Conservation (phyloP, 2,888 invertebrate genomes). For the Chesias legatella region DNA sequence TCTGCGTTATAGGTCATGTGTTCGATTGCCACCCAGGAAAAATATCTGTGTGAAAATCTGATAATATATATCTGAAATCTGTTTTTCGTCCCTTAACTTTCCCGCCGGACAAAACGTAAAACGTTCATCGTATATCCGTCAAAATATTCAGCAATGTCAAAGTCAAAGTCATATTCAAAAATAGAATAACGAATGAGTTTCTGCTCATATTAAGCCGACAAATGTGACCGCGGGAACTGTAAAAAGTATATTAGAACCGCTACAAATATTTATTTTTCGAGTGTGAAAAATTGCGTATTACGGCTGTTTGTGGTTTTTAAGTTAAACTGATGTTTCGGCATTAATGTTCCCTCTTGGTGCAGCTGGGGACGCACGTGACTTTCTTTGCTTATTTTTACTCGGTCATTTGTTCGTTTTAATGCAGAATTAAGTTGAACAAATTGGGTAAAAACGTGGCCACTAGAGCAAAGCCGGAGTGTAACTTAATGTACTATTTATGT, state of each 20-base stretch:
- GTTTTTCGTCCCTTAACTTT: too few species aligned
- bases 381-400: constrained; percentile 33
- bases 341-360: constrained; percentile 55
- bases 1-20: too few species aligned
- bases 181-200: constrained; percentile 52
- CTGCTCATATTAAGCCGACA: constrained; percentile 12
- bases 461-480: background rate
- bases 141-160: too few species aligned
- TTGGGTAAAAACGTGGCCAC: constrained; percentile 26
- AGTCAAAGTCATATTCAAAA: too few species aligned
- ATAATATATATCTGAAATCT: too few species aligned
- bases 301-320: constrained; percentile 68
- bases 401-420: constrained; percentile 39
- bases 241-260: constrained; percentile 55
- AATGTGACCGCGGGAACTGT: constrained; percentile 30
- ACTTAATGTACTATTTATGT: constrained; percentile 5
- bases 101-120: too few species aligned
- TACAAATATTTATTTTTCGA: constrained; percentile 69
- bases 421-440: constrained; percentile 45
- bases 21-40: too few species aligned
- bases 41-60: too few species aligned
- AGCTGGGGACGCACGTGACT: constrained; percentile 66
- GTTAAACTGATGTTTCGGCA: constrained; percentile 72
- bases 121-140: too few species aligned
- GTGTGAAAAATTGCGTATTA: constrained; percentile 75